phyloP scores from a whole-genome alignment of 53 echinoderm and acorn worm genomes.

The Actinopyga echinites region DNA sequence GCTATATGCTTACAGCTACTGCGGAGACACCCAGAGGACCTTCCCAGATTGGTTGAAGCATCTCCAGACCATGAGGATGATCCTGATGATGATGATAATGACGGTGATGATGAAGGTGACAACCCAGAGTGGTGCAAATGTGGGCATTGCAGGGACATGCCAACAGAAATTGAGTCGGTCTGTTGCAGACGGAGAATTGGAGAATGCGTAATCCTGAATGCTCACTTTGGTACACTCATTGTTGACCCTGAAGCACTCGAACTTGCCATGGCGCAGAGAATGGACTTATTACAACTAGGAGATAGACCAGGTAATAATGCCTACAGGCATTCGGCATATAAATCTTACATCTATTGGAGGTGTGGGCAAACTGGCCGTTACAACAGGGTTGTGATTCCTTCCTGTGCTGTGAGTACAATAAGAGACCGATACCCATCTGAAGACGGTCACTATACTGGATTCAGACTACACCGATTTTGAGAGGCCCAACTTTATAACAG shows the following conservation, averaged over 20 bases:
- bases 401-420: conserved; percentile 5
- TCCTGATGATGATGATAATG: too few relatives aligned
- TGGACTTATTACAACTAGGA: background rate
- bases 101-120: background rate
- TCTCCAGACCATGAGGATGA: too few relatives aligned
- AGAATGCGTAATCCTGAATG: background rate
- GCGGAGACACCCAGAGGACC: too few relatives aligned
- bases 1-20: too few relatives aligned
- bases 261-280: background rate
- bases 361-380: background rate
- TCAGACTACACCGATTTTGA: background rate
- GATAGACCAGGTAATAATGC: background rate
- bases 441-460: background rate
- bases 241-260: background rate
- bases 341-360: conserved; percentile 21
- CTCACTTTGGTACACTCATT: background rate
- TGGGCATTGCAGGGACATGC: background rate
- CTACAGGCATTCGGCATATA: conserved; percentile 4
- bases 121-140: conserved; percentile 3
- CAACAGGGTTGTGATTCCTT: conserved; percentile 9
- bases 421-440: conserved; percentile 1
- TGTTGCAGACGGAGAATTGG: background rate
- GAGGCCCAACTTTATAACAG: too few relatives aligned
- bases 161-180: background rate
- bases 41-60: too few relatives aligned